Conservation (phyloP, 2,888 invertebrate genomes). For the Acronicta psi region DNA sequence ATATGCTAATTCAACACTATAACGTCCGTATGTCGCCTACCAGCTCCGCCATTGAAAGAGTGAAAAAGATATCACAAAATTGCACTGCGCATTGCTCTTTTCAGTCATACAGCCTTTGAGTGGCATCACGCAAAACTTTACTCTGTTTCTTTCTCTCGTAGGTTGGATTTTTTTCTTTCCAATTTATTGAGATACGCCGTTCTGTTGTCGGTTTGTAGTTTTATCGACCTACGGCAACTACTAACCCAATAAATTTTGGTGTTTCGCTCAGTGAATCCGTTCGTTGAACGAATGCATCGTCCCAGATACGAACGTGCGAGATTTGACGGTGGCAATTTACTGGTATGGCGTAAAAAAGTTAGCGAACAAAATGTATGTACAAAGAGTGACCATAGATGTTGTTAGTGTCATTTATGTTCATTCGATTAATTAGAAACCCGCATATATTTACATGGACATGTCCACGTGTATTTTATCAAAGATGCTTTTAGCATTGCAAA, state of each 20-base stretch:
- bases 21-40: constrained; percentile 88
- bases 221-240: constrained; percentile 89
- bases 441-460: constrained; percentile 36
- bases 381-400: constrained; percentile 27
- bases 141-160: constrained; percentile 77
- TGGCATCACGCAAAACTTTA: constrained; percentile 75
- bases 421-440: constrained; percentile 34
- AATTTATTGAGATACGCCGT: constrained; percentile 80
- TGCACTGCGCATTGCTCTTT: constrained; percentile 88
- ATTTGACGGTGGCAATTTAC: constrained; percentile 80
- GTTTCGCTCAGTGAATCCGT: constrained; percentile 88
- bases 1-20: constrained; percentile 88
- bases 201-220: constrained; percentile 76
- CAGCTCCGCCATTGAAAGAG: constrained; percentile 82
- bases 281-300: constrained; percentile 87
- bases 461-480: constrained; percentile 40
- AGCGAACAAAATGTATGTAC: constrained; percentile 56
- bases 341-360: constrained; percentile 65
- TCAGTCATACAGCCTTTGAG: constrained; percentile 82
- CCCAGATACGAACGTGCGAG: constrained; percentile 84
- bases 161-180: constrained; percentile 80
- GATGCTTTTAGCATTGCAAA: constrained; percentile 54
- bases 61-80: constrained; percentile 89
- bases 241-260: constrained; percentile 89
- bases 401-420: constrained; percentile 10